Evolutionary conservation across 2,888 invertebrate genomes (phyloP).

Genomic region (Drosophila pegasa): DNA sequence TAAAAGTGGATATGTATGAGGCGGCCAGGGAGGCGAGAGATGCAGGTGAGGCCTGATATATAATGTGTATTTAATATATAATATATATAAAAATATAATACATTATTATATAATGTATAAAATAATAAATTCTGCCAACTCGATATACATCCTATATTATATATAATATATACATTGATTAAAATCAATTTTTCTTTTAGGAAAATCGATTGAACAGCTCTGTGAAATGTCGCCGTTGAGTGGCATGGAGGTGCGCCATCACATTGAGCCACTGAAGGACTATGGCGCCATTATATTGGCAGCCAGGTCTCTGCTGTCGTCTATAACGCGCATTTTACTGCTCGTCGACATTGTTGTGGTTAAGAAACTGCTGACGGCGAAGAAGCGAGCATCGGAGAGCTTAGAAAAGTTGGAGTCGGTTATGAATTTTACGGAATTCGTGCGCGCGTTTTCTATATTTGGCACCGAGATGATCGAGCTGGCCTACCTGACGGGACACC

Average conservation of each 20-base stretch:
- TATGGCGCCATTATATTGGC: conserved; percentile 93
- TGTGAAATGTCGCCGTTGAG: conserved; percentile 89
- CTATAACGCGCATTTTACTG: conserved; percentile 97
- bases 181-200: conserved; percentile 86
- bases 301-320: conserved; percentile 95
- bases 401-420: conserved; percentile 94
- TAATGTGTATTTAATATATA: background rate
- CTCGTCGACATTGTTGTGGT: conserved; percentile 99
- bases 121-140: too few relatives aligned
- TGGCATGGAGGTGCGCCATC: conserved; percentile 87
- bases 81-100: background rate
- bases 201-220: conserved; percentile 95
- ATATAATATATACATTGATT: background rate
- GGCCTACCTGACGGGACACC: conserved; percentile 94
- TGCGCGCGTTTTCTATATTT: conserved; percentile 99
- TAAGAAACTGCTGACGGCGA: conserved; percentile 96
- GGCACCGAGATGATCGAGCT: conserved; percentile 99
- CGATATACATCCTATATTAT: background rate
- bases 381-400: conserved; percentile 96
- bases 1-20: conserved; percentile 98
- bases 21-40: conserved; percentile 98
- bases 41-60: conserved; percentile 90
- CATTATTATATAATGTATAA: too few relatives aligned
- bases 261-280: conserved; percentile 88
- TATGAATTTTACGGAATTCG: conserved; percentile 98